These are phyloP conservation scores for Stegophylla sp. DNA, from an alignment of 2,888 invertebrate species.

Conservation along the genomic window DNA sequence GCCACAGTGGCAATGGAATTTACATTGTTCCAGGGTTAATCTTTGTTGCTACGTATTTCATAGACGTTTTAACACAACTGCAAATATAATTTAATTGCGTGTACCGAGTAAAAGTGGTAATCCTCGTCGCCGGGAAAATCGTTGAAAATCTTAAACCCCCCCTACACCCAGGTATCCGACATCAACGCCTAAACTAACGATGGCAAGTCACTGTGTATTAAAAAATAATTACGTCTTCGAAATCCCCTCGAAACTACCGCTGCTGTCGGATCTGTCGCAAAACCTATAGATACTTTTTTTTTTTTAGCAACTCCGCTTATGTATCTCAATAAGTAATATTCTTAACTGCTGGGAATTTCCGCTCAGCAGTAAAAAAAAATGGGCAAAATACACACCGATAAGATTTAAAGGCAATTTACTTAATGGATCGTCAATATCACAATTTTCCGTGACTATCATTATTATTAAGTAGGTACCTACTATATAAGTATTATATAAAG, in stretches of 20 bases:
- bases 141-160: no score
- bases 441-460: neutral
- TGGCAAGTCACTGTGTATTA: no score
- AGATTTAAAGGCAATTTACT: constrained; percentile 41
- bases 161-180: no score
- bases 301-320: neutral
- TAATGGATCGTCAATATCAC: neutral
- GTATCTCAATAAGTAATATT: constrained; percentile 2
- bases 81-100: no score
- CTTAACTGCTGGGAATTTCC: neutral
- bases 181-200: no score
- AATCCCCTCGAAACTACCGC: neutral
- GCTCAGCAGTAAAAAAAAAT: neutral
- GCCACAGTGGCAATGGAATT: no score
- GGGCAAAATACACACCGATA: neutral
- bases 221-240: neutral
- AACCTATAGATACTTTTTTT: neutral
- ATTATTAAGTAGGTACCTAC: neutral
- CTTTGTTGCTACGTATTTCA: no score
- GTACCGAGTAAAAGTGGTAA: neutral
- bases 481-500: no score
- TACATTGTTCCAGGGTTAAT: no score
- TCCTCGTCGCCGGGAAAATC: neutral
- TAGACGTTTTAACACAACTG: no score
- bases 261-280: neutral